These are phyloP conservation scores for Diadophis punctatus DNA, from an alignment of 2,113 vertebrate species.

Conservation along the genomic window DNA sequence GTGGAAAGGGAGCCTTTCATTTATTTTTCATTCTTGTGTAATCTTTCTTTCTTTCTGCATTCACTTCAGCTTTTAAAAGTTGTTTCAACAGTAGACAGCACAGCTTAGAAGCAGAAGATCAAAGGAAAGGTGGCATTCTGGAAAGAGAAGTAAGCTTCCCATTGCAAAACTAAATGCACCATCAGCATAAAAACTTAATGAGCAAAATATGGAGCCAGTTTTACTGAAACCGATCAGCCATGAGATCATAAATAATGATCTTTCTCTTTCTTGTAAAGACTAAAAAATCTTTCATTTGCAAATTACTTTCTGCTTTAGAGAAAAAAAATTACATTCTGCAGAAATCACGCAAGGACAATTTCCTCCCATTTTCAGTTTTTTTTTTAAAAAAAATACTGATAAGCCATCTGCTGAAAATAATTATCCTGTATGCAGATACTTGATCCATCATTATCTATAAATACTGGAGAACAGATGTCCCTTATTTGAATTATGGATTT, in stretches of 20 bases:
- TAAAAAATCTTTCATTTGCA: conserved; percentile 20
- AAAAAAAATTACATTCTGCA: neutral
- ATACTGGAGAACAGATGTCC: conserved; percentile 65
- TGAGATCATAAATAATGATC: conserved; percentile 7
- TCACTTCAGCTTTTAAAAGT: neutral
- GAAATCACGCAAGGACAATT: neutral
- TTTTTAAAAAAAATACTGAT: conserved; percentile 33
- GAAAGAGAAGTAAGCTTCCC: neutral
- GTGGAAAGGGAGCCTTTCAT: neutral
- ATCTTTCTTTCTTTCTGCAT: neutral
- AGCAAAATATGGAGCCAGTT: neutral
- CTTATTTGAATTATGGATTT: conserved; percentile 65
- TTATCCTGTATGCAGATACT: conserved; percentile 59
- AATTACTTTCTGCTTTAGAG: neutral
- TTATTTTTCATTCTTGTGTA: conserved; percentile 1
- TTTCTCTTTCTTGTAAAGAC: neutral
- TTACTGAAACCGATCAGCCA: neutral
- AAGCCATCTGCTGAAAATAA: conserved; percentile 67
- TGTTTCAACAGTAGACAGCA: neutral
- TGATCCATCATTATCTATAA: conserved; percentile 61
- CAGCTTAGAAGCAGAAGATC: neutral
- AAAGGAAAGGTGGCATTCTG: neutral
- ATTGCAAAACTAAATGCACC: neutral
- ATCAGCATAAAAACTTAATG: neutral
- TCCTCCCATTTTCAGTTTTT: neutral